These are phyloP conservation scores for Rana temporaria DNA, from an alignment of 2,113 vertebrate genomes.

Conservation along the genomic window DNA sequence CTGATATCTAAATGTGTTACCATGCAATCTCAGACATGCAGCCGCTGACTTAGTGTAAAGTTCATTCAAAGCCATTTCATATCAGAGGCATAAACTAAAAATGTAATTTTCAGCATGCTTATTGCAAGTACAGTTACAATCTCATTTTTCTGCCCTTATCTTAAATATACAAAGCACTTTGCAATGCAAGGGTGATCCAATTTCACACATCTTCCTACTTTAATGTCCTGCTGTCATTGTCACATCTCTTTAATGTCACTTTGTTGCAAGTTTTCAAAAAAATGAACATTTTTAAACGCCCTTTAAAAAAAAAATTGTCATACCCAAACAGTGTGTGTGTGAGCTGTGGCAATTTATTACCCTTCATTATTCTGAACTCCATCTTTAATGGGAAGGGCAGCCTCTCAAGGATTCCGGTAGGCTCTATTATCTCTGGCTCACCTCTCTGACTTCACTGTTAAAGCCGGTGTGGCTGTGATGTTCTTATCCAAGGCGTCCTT, in stretches of 20 bases:
- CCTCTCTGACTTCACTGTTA: slow-evolving; percentile 38
- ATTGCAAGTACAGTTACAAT: slow-evolving; percentile 33
- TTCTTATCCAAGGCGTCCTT: not conserved
- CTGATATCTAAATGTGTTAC: too few species aligned
- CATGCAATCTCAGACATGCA: too few species aligned
- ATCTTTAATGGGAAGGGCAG: slow-evolving; percentile 43
- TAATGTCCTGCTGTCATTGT: slow-evolving; percentile 48
- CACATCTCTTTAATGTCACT: slow-evolving; percentile 51
- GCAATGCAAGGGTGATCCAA: slow-evolving; percentile 46
- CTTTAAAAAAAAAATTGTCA: slow-evolving; percentile 33
- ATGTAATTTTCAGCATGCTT: slow-evolving; percentile 13
- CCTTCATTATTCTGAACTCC: slow-evolving; percentile 47
- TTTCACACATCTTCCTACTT: slow-evolving; percentile 47
- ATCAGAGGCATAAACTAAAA: not conserved
- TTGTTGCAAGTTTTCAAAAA: slow-evolving; percentile 29
- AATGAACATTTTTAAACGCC: slow-evolving; percentile 5
- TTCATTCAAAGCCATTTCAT: too few species aligned
- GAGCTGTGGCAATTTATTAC: slow-evolving; percentile 28
- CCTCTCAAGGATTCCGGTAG: slow-evolving; percentile 27
- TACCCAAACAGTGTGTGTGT: slow-evolving; percentile 40
- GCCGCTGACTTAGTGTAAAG: too few species aligned
- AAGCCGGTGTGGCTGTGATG: slow-evolving; percentile 35
- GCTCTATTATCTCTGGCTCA: slow-evolving; percentile 48
- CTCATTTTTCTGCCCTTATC: not conserved
- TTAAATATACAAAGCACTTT: slow-evolving; percentile 9